Conservation (phyloP, 2,888 invertebrate genomes). For the Heteropelma amictum region DNA sequence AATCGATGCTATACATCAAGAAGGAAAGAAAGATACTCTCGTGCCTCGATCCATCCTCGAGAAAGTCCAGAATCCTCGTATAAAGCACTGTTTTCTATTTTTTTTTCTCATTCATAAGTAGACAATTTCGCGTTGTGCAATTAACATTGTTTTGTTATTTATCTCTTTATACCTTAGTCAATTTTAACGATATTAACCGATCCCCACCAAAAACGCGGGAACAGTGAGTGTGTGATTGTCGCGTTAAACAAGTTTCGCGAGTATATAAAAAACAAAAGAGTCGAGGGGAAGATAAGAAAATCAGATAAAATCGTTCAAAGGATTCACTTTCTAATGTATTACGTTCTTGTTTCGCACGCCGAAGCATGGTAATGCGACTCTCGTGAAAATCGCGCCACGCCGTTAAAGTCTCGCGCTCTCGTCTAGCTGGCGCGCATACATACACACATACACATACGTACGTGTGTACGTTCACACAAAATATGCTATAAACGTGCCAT, state of each 20-base stretch:
- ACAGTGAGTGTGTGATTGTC: constrained; percentile 42
- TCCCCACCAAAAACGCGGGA: constrained; percentile 10
- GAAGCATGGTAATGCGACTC: constrained; percentile 25
- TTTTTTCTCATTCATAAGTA: neutral
- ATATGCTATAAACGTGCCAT: constrained; percentile 4
- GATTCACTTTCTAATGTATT: neutral
- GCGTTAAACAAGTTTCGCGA: neutral
- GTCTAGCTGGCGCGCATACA: constrained; percentile 1
- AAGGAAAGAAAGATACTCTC: neutral
- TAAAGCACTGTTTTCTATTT: constrained; percentile 11
- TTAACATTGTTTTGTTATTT: constrained; percentile 39
- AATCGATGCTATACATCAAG: neutral
- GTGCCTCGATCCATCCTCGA: neutral
- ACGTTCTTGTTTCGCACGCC: constrained; percentile 6
- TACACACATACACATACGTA: constrained; percentile 6
- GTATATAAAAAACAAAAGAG: too few species aligned
- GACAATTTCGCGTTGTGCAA: constrained; percentile 31
- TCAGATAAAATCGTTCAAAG: neutral
- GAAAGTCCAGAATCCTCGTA: neutral
- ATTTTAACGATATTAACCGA: neutral
- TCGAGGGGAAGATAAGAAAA: neutral
- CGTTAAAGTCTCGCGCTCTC: constrained; percentile 25
- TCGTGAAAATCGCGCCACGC: constrained; percentile 27
- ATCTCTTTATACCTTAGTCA: neutral
- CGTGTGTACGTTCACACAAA: too few species aligned